These are phyloP conservation scores for Aphelocoma californica DNA, from an alignment of 2,797 vertebrate genomes.

Conservation along the genomic window DNA sequence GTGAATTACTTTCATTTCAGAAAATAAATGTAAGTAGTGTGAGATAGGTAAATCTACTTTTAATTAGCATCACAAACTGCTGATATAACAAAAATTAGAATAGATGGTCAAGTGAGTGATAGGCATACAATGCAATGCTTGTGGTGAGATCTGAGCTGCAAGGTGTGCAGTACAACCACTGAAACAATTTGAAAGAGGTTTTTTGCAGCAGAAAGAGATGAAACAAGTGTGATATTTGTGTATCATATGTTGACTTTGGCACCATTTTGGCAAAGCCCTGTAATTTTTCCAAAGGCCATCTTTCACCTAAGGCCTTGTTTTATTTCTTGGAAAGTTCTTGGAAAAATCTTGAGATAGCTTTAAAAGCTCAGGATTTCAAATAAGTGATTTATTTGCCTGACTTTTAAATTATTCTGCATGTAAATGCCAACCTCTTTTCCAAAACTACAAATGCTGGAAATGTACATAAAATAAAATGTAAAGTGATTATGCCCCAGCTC, in stretches of 20 bases:
- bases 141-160: background rate
- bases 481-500: background rate
- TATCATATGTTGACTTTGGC: background rate
- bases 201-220: background rate
- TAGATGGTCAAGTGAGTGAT: background rate
- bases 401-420: background rate
- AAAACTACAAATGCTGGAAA: background rate
- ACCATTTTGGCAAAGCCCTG: background rate
- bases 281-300: background rate
- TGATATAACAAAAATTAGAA: background rate
- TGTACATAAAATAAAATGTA: background rate
- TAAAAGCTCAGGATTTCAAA: background rate
- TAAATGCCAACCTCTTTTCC: background rate
- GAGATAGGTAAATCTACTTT: constrained; percentile 7
- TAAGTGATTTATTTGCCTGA: background rate
- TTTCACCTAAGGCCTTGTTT: background rate
- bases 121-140: background rate
- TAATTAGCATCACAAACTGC: background rate
- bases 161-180: background rate
- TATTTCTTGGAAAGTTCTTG: background rate
- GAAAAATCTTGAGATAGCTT: background rate
- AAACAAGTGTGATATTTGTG: background rate
- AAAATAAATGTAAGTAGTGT: background rate
- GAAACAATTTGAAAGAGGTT: background rate
- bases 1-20: background rate